Base-by-base conservation (phyloP, 2,888 invertebrate species). In the Stenchaetothrips biformis region DNA sequence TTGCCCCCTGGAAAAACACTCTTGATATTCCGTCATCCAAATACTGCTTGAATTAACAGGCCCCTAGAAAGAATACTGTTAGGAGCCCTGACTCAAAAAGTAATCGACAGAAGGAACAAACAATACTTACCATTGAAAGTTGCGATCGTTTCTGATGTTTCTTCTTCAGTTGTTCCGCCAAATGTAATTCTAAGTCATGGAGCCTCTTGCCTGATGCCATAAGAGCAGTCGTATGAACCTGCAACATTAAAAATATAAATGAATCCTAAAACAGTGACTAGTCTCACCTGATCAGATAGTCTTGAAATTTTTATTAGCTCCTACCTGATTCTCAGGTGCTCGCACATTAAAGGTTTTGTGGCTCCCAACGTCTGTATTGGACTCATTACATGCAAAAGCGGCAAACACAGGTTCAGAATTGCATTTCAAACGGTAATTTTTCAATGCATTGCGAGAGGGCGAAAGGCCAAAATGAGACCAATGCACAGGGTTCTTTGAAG, bases 1-100 rank as follows among this genome's bases (percentile, higher is more conserved):
- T 25, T 74, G 67, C 11, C 78, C 79, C 37, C 80, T 80, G 7
- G 80, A 67, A 80, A 82, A 83, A 53, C 81, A 82, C 8, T 82
- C 82, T 49, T 81, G 81, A 81, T 83, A 83, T 48, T 83, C 83
- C 21, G 81, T 82, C 78, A 81, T 82, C 83, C 83, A 83, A 53
- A 83, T 82, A 53, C 82, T 82, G 48, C 83, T 82, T 59, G 81
- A 81, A 78, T 83, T 83, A 48, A 82, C 79, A n/a, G 78, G 80
- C 18, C 80, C 74, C 81, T 82, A 81, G 7, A 81, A 81, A 25
- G 25, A 27, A 18, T 37, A 4, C 2, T 2, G 4, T 37, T 37
- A 37, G 37, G 37, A 4, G 37, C 37, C 37, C 37, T 37, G 37
- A 37, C 37, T 37, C 49, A 48, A 62, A 37, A 11, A 3, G 16